These are phyloP conservation scores for Mustela nigripes DNA, from an alignment of 2,113 vertebrate genomes.

Conservation along the genomic window DNA sequence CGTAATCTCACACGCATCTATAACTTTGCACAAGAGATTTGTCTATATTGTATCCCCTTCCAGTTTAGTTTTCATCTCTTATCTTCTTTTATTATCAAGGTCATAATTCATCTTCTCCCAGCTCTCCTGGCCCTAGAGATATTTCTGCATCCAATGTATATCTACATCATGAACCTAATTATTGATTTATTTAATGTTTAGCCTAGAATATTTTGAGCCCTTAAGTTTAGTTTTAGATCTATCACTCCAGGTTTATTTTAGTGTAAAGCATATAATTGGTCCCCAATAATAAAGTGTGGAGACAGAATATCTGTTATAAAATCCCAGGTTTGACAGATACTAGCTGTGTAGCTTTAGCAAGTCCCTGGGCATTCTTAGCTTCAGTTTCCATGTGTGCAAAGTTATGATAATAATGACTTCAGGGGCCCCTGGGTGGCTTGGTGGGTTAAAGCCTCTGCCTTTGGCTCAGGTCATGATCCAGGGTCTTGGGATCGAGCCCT, in stretches of 20 bases:
- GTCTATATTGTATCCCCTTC: neutral
- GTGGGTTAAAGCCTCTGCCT: too few species aligned
- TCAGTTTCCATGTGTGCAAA: neutral
- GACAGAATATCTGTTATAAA: neutral
- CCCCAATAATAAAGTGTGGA: neutral
- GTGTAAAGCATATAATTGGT: neutral
- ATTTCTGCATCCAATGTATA: neutral
- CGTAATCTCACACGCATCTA: neutral
- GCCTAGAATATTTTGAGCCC: neutral
- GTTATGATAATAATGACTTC: neutral
- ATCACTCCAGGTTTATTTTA: neutral
- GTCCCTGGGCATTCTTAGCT: neutral
- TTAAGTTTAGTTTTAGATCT: neutral
- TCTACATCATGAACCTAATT: neutral
- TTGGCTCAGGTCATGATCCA: too few species aligned
- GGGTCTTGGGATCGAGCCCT: too few species aligned
- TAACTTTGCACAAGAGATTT: neutral
- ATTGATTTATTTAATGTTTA: neutral
- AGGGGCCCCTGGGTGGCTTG: neutral
- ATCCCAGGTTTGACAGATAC: neutral
- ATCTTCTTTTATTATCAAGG: neutral
- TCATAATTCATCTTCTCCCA: neutral
- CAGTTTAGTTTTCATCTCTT: neutral
- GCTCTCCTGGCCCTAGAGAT: neutral
- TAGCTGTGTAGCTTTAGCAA: neutral